A percentile compares a stretch with the other conserved stretches of the same genome.
Conservation (phyloP, 2,888 invertebrate genomes). For the Cheilosia variabilis region DNA sequence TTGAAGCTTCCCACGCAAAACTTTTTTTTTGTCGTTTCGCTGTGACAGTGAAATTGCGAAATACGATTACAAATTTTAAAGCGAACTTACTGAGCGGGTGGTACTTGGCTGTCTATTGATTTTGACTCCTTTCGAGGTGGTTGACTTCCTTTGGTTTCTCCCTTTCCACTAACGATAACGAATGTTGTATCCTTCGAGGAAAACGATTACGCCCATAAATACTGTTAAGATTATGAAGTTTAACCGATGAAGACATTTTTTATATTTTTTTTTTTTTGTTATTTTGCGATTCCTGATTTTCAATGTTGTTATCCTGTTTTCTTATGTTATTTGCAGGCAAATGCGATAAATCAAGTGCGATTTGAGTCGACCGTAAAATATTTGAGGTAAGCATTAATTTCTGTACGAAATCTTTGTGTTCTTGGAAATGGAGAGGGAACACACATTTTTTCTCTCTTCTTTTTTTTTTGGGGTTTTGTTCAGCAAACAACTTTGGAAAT, state of each 20-base stretch:
- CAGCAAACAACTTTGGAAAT: constrained; percentile 32
- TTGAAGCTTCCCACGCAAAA: constrained; percentile 49
- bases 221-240: constrained; percentile 18
- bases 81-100: neutral
- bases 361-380: constrained; percentile 61
- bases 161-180: neutral
- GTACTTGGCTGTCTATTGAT: neutral
- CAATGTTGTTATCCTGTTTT: constrained; percentile 38
- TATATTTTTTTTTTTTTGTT: constrained; percentile 13
- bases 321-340: constrained; percentile 53
- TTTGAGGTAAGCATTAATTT: constrained; percentile 66
- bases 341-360: constrained; percentile 62
- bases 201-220: constrained; percentile 24
- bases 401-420: constrained; percentile 49
- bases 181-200: constrained; percentile 17
- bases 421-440: constrained; percentile 15
- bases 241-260: constrained; percentile 9
- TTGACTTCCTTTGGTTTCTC: constrained; percentile 4
- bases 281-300: constrained; percentile 31
- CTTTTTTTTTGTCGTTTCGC: neutral
- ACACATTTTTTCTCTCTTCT: neutral
- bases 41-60: constrained; percentile 35
- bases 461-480: neutral
- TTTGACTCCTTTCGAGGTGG: neutral
- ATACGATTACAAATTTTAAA: constrained; percentile 5